These are phyloP conservation scores for Pseudoatta argentina DNA, from an alignment of 1,140 invertebrate genomes.

Conservation along the genomic window DNA sequence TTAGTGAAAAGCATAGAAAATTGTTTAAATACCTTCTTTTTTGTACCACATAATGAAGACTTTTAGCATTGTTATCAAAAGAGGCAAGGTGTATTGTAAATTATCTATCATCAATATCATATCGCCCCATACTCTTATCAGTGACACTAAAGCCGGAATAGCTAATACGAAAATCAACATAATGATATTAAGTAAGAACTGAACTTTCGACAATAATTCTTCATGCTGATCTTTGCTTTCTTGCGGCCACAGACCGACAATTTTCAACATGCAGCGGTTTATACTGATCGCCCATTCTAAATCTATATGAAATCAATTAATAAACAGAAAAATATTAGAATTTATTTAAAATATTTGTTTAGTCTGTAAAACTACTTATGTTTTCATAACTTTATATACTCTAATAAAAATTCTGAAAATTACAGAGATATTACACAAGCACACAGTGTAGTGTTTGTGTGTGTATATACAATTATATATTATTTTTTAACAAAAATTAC, in stretches of 20 bases:
- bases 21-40: not conserved
- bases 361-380: not conserved
- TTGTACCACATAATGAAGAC: slow-evolving; percentile 29
- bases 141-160: not conserved
- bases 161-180: not conserved
- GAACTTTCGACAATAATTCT: not conserved
- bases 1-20: not conserved
- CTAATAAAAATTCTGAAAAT: not conserved
- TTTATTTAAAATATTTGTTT: slow-evolving; percentile 9
- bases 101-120: slow-evolving; percentile 37
- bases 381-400: not conserved
- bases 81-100: slow-evolving; percentile 3
- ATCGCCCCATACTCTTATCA: slow-evolving; percentile 30
- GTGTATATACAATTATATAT: not conserved
- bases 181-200: not conserved
- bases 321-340: not conserved
- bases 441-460: too few species aligned
- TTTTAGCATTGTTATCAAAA: slow-evolving; percentile 19
- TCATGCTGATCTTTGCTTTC: not conserved
- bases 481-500: too few species aligned
- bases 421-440: not conserved
- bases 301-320: slow-evolving; percentile 1
- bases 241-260: slow-evolving; percentile 24
- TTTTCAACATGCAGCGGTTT: slow-evolving; percentile 16
- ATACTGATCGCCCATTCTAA: slow-evolving; percentile 42